Conservation (phyloP, 2,113 vertebrate species). For the Emydocephalus ijimae region DNA sequence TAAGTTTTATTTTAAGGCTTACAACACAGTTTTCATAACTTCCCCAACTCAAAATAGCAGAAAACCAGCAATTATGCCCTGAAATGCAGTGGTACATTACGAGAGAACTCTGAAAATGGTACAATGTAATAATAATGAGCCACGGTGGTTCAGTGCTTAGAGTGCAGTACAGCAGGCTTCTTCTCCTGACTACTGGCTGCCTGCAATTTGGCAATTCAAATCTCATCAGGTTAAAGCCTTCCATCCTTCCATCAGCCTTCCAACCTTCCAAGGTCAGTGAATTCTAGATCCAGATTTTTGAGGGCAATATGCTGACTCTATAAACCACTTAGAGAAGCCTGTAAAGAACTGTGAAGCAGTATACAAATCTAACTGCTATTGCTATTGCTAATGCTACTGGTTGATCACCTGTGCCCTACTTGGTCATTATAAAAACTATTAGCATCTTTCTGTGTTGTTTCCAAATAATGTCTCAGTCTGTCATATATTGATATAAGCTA, state of each 20-base stretch:
- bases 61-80: not conserved
- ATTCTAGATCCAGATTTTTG: too few species aligned
- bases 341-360: too few species aligned
- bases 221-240: too few species aligned
- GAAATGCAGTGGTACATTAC: not conserved
- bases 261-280: too few species aligned
- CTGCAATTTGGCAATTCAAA: too few species aligned
- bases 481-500: not conserved
- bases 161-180: too few species aligned
- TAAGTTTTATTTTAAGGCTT: not conserved
- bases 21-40: not conserved
- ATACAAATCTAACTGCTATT: too few species aligned
- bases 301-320: too few species aligned
- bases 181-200: too few species aligned
- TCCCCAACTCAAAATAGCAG: not conserved
- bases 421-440: not conserved
- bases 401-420: not conserved
- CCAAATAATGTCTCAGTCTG: not conserved
- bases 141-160: too few species aligned
- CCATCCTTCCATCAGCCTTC: too few species aligned
- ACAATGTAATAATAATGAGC: not conserved
- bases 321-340: too few species aligned
- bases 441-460: not conserved
- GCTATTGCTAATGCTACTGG: not conserved
- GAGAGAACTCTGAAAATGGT: not conserved